Evolutionary conservation across 1,140 invertebrate genomes (phyloP).

Genomic region (Drosophila lini): DNA sequence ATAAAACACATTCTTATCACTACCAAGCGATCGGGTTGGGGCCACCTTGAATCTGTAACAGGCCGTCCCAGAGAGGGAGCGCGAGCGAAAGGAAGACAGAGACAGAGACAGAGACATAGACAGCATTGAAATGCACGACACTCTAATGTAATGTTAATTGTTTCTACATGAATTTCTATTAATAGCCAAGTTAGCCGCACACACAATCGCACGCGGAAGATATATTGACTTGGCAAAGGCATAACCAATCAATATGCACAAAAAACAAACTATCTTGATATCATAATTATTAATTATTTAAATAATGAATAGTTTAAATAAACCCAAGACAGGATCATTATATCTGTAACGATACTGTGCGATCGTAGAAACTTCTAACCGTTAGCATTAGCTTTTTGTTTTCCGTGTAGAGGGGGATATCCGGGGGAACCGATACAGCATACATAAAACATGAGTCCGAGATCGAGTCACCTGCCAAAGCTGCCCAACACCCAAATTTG

Average conservation of each 20-base stretch:
- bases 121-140: slow-evolving; percentile 54
- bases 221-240: slow-evolving; percentile 45
- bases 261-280: too few relatives aligned
- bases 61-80: slow-evolving; percentile 26
- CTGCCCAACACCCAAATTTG: slow-evolving; percentile 13
- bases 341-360: too few relatives aligned
- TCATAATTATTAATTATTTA: background rate
- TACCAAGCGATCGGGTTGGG: slow-evolving; percentile 13
- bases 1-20: slow-evolving; percentile 39
- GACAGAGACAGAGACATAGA: slow-evolving; percentile 1
- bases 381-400: slow-evolving; percentile 6
- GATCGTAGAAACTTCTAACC: background rate
- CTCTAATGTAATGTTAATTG: slow-evolving; percentile 66
- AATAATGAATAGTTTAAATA: too few relatives aligned
- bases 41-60: slow-evolving; percentile 75
- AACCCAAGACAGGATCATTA: background rate
- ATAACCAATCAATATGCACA: slow-evolving; percentile 27
- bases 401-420: slow-evolving; percentile 18
- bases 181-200: slow-evolving; percentile 46
- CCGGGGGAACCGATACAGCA: slow-evolving; percentile 4
- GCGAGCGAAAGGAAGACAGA: background rate
- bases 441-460: slow-evolving; percentile 47
- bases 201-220: slow-evolving; percentile 67
- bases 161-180: slow-evolving; percentile 60
- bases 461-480: slow-evolving; percentile 8